Conservation (phyloP, 2,797 vertebrate genomes). For the Lagorchestes hirsutus region DNA sequence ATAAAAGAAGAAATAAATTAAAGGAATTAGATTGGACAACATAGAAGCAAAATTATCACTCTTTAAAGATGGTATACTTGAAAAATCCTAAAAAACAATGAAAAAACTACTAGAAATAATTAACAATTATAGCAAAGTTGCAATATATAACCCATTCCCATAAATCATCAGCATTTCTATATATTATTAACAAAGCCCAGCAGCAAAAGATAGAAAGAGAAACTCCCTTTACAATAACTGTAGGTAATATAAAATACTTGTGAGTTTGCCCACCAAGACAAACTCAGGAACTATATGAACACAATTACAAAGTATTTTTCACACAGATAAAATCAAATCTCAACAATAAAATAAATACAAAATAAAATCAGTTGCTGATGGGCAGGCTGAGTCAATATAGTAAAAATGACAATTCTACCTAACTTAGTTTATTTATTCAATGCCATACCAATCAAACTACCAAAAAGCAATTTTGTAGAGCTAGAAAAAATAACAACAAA, state of each 20-base stretch:
- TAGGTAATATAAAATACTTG: neutral
- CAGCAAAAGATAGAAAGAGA: neutral
- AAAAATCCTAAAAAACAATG: neutral
- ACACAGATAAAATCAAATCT: neutral
- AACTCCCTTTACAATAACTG: neutral
- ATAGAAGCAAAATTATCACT: neutral
- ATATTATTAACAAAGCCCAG: neutral
- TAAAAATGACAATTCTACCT: neutral
- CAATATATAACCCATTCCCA: neutral
- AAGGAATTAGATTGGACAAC: neutral
- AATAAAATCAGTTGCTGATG: neutral
- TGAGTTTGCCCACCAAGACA: neutral
- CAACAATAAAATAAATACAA: neutral
- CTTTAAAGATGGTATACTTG: neutral
- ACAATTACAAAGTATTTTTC: neutral
- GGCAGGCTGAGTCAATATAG: neutral
- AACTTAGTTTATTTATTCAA: neutral
- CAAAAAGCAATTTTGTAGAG: neutral
- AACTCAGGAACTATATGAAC: neutral
- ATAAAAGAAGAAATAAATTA: neutral
- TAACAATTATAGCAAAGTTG: neutral
- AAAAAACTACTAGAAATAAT: neutral
- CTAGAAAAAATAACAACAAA: neutral
- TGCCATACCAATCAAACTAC: neutral
- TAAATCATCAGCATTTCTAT: neutral